Conservation (phyloP, 2,888 invertebrate species). For the Melinaea menophilus region DNA sequence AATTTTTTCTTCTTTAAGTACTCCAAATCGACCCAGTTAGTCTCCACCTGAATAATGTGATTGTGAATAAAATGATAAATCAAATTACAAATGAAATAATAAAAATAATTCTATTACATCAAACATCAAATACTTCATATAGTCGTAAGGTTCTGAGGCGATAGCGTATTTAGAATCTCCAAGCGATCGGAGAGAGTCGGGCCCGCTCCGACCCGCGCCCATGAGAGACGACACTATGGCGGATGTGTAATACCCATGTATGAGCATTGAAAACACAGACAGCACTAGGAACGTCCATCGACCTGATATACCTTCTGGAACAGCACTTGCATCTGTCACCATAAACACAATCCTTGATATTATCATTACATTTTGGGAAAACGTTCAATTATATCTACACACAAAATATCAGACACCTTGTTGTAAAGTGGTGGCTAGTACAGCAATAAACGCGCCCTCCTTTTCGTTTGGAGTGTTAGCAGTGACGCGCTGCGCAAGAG, state of each 20-base stretch:
- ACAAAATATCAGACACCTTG: slow-evolving; percentile 47
- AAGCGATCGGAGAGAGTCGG: slow-evolving; percentile 46
- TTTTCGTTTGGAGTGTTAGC: slow-evolving; percentile 48
- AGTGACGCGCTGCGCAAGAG: slow-evolving; percentile 48
- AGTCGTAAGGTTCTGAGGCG: slow-evolving; percentile 59
- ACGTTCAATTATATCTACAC: not conserved
- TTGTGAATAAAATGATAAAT: not conserved
- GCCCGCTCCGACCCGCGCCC: slow-evolving; percentile 57
- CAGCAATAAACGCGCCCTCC: slow-evolving; percentile 54
- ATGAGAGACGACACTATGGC: slow-evolving; percentile 65
- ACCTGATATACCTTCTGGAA: slow-evolving; percentile 56
- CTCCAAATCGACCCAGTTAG: slow-evolving; percentile 56
- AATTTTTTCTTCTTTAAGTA: slow-evolving; percentile 61
- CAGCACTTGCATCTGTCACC: slow-evolving; percentile 57
- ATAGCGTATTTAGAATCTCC: slow-evolving; percentile 62
- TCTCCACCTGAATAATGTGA: slow-evolving; percentile 44
- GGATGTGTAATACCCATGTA: slow-evolving; percentile 67
- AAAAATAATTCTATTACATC: slow-evolving; percentile 43
- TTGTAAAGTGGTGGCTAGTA: slow-evolving; percentile 60
- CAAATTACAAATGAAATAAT: not conserved
- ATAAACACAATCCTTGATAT: not conserved
- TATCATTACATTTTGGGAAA: not conserved
- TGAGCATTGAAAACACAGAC: slow-evolving; percentile 60
- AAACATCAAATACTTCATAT: slow-evolving; percentile 55
- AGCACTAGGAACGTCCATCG: slow-evolving; percentile 58